These are phyloP conservation scores for Vultur gryphus DNA, from an alignment of 2,797 vertebrate species.

Conservation along the genomic window DNA sequence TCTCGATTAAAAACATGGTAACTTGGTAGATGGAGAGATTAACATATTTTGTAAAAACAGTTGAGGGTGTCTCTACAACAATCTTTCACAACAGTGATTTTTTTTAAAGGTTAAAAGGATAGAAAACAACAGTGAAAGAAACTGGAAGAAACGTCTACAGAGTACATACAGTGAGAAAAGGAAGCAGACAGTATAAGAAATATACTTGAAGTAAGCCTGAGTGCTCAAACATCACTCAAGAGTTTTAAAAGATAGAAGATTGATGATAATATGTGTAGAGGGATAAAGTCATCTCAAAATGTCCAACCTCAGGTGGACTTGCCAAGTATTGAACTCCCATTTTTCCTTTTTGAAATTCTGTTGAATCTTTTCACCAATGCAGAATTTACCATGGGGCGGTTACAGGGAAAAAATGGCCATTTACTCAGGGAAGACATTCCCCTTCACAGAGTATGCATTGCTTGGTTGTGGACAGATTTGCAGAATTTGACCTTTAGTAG, in stretches of 20 bases:
- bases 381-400: background rate
- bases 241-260: background rate
- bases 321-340: background rate
- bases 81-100: background rate
- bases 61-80: background rate
- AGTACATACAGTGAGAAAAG: background rate
- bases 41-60: background rate
- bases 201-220: background rate
- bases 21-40: background rate
- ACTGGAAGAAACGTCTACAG: background rate
- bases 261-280: background rate
- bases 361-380: background rate
- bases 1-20: slow-evolving; percentile 5
- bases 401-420: background rate
- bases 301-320: background rate
- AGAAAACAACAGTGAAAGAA: background rate
- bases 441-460: background rate
- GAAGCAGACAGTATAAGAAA: background rate
- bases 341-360: background rate
- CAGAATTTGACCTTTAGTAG: background rate
- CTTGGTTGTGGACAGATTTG: background rate
- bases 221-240: background rate
- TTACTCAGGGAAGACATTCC: background rate
- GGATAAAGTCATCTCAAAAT: background rate
- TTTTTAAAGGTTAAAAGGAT: background rate